These are phyloP conservation scores for Toxonevra muliebris DNA, from an alignment of 2,888 invertebrate species.

Conservation along the genomic window DNA sequence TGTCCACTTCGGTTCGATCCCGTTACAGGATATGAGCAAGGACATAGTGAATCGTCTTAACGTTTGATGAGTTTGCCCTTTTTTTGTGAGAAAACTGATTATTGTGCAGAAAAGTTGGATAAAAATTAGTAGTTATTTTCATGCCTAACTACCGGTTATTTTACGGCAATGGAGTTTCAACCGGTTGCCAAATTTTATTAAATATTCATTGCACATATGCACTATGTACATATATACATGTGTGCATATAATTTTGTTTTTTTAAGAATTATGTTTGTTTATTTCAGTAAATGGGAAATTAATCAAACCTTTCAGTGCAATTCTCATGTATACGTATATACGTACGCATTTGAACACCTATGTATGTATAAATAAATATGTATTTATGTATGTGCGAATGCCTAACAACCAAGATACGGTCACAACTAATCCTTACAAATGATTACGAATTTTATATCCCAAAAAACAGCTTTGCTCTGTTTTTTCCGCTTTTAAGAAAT, in stretches of 20 bases:
- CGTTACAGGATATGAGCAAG: slow-evolving; percentile 23
- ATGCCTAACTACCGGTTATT: slow-evolving; percentile 9
- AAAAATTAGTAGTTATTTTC: slow-evolving; percentile 11
- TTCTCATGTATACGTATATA: not conserved
- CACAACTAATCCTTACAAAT: slow-evolving; percentile 30
- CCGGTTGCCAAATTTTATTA: slow-evolving; percentile 15
- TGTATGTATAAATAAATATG: too few species aligned
- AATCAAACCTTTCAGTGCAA: not conserved
- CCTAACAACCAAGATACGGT: not conserved
- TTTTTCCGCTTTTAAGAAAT: slow-evolving; percentile 12
- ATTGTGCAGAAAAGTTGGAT: slow-evolving; percentile 12
- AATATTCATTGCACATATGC: not conserved
- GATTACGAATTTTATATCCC: slow-evolving; percentile 4
- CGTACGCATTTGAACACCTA: too few species aligned
- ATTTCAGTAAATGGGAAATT: not conserved
- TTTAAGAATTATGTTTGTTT: not conserved
- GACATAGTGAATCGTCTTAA: not conserved
- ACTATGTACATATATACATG: not conserved
- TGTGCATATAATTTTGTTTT: too few species aligned
- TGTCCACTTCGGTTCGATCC: slow-evolving; percentile 9
- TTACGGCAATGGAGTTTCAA: not conserved
- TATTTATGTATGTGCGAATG: too few species aligned
- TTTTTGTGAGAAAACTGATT: slow-evolving; percentile 22
- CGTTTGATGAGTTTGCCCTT: slow-evolving; percentile 29
- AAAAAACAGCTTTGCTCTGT: not conserved